These are phyloP conservation scores for Peribatodes rhomboidaria DNA, from an alignment of 2,888 invertebrate genomes.

Conservation along the genomic window DNA sequence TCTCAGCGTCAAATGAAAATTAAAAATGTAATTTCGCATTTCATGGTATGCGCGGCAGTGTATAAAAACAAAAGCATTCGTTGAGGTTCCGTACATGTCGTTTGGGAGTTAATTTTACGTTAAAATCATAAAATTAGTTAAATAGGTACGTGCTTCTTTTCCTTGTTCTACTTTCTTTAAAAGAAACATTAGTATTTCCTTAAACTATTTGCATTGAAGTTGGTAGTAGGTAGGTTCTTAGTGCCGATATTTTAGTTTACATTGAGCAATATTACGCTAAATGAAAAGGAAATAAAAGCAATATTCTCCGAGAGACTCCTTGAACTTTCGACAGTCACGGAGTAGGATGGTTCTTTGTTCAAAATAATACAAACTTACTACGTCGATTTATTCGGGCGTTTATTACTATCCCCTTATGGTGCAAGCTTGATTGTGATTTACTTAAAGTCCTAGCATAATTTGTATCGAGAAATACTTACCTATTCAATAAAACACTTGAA, in stretches of 20 bases:
- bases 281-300: conserved; percentile 64
- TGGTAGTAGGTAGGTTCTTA: neutral
- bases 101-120: conserved; percentile 14
- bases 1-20: conserved; percentile 67
- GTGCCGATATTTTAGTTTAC: conserved; percentile 45
- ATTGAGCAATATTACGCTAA: conserved; percentile 50
- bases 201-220: neutral
- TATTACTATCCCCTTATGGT: conserved; percentile 13
- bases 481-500: too few relatives aligned
- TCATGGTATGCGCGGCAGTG: conserved; percentile 42
- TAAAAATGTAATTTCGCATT: conserved; percentile 66
- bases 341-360: conserved; percentile 56
- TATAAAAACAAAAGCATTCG: conserved; percentile 18
- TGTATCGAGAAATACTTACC: too few relatives aligned
- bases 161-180: neutral
- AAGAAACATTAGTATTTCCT: neutral
- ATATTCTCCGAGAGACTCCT: conserved; percentile 59
- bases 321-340: conserved; percentile 72
- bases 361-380: conserved; percentile 52
- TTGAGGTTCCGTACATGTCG: conserved; percentile 1
- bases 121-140: too few relatives aligned
- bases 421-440: too few relatives aligned
- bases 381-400: conserved; percentile 36
- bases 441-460: too few relatives aligned
- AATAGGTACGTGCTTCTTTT: neutral